Base-by-base conservation (phyloP, 2,113 vertebrate species). In the Pyxicephalus adspersus region DNA sequence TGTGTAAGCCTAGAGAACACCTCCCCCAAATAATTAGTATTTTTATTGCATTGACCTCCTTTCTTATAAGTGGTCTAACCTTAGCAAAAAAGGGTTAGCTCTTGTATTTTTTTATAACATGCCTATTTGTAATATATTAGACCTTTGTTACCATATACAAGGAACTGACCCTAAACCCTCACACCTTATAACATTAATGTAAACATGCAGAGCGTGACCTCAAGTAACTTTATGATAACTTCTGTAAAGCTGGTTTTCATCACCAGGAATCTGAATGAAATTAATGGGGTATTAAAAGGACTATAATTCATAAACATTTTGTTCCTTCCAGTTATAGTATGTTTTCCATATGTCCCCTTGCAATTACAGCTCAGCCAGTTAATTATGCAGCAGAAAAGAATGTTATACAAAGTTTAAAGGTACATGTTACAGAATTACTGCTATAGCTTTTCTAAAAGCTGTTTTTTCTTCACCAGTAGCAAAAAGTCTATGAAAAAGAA, bases 271-370 rank as follows among this genome's bases (percentile, higher is more conserved):
- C 61, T 57, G 52, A 82, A 82, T 75, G 26, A 82, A 82, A 82
- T 82, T 82, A 82, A 82, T 82, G 71, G 70, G 80, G 80, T 82
- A 82, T 82, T 82, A 75, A 82, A 74, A 82, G 71, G 29, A 58
- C 80, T 82, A 66, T 82, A 81, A 81, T 82, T 82, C 80, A 75
- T 74, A 82, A 82, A 75, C 80, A 75, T 82, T 75, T 73, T 75
- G 70, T 75, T 82, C 63, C 63, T 82, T 82, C 51, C 61, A 82
- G 61, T 76, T 70, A 82, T 86, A 86, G 87, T 86, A 80, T 89
- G 87, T 63, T 88, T 82, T 85, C 87, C 89, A 89, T 86, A 88
- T 90, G 86, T 83, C 34, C 28, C 72, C 57, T 81, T 75, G 51
- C 71, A 82, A 82, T 82, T 75, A 74, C 31, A 75, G 61, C 52